Percentiles rank a stretch among this genome's conserved stretches.
Evolutionary conservation across 1,140 invertebrate species (phyloP).

Genomic region (Drosophila ohnishii): DNA sequence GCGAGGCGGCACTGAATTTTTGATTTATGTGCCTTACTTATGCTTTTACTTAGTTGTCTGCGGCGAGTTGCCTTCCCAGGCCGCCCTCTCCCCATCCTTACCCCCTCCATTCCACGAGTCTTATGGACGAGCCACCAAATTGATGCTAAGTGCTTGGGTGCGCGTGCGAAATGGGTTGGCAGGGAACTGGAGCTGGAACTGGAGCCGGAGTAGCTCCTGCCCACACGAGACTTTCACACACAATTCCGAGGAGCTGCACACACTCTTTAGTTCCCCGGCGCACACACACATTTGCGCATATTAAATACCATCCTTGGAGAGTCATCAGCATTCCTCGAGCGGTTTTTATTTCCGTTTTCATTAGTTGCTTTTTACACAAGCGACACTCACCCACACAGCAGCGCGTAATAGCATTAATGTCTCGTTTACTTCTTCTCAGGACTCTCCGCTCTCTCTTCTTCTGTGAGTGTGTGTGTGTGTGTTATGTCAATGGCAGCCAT

Average conservation of each 20-base stretch:
- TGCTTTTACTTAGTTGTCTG: constrained; percentile 80
- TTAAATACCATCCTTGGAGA: constrained; percentile 82
- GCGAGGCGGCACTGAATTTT: constrained; percentile 78
- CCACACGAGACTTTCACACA: constrained; percentile 69
- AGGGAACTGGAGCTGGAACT: background rate
- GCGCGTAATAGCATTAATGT: constrained; percentile 79
- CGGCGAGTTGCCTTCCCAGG: constrained; percentile 26
- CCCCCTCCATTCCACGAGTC: constrained; percentile 34
- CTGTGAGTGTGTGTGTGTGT: constrained; percentile 25
- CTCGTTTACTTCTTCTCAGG: constrained; percentile 69
- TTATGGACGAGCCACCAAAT: constrained; percentile 77
- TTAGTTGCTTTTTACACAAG: constrained; percentile 82
- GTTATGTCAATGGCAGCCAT: constrained; percentile 77
- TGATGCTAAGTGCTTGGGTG: constrained; percentile 79
- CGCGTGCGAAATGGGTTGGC: constrained; percentile 77
- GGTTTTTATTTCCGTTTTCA: constrained; percentile 81
- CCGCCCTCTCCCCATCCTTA: background rate
- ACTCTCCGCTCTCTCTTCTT: constrained; percentile 29
- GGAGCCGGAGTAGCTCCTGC: constrained; percentile 26
- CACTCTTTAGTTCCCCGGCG: constrained; percentile 26
- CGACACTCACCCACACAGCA: constrained; percentile 57
- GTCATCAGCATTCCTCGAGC: constrained; percentile 82
- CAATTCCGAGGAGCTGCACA: constrained; percentile 30
- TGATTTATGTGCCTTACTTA: constrained; percentile 82
- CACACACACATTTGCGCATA: constrained; percentile 58